Conservation (phyloP, 2,113 vertebrate species). For the Laticauda laticaudata region DNA sequence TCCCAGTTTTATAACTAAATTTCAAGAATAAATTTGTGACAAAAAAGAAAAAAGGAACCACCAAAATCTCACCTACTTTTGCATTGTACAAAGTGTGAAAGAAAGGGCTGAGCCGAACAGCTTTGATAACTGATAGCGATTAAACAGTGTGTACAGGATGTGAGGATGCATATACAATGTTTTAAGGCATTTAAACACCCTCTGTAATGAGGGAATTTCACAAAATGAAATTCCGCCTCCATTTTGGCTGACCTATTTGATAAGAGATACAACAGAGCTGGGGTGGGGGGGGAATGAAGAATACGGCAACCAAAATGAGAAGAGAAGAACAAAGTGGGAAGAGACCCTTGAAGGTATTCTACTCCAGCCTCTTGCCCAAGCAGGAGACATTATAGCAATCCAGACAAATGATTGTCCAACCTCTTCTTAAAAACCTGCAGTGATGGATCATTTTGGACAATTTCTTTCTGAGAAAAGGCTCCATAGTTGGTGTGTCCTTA, state of each 20-base stretch:
- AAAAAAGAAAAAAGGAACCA: not conserved
- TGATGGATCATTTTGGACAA: not conserved
- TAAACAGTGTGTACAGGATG: not conserved
- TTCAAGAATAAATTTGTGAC: conserved; percentile 19
- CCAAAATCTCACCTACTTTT: conserved; percentile 11
- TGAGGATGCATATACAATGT: not conserved
- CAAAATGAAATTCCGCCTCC: not conserved
- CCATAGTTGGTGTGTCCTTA: too few species aligned
- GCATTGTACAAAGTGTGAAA: not conserved
- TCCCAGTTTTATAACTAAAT: not conserved
- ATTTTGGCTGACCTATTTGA: not conserved
- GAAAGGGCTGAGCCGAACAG: not conserved
- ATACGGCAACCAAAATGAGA: not conserved
- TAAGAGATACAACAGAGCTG: not conserved
- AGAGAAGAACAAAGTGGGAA: not conserved
- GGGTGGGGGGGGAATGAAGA: not conserved
- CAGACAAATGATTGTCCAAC: too few species aligned
- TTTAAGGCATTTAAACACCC: not conserved
- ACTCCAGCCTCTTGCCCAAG: too few species aligned
- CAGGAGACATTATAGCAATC: too few species aligned
- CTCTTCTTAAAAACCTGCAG: too few species aligned
- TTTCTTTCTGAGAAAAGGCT: not conserved
- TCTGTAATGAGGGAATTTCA: not conserved
- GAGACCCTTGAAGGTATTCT: too few species aligned
- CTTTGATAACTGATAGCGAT: not conserved